Evolutionary conservation across 2,888 invertebrate species (phyloP).

Genomic region (Zootermopsis nevadensis): DNA sequence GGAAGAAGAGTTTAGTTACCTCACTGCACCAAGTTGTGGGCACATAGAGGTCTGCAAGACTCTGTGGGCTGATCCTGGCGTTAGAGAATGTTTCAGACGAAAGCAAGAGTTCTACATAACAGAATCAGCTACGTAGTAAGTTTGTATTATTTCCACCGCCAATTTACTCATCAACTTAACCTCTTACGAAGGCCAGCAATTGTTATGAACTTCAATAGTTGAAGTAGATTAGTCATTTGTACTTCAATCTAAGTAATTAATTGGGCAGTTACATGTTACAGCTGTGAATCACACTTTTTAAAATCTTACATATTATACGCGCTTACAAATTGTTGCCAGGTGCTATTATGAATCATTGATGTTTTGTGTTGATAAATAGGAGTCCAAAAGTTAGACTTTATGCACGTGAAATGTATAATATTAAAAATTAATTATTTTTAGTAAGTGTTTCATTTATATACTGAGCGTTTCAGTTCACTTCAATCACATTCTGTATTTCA

Average conservation of each 20-base stretch:
- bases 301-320: no score
- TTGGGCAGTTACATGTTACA: neutral
- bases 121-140: slow-evolving; percentile 31
- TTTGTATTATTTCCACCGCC: slow-evolving; percentile 2
- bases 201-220: neutral
- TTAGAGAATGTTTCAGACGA: neutral
- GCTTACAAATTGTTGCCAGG: no score
- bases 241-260: neutral
- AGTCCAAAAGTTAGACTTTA: no score
- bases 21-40: neutral
- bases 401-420: no score
- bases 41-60: neutral
- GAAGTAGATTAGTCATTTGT: neutral
- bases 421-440: no score
- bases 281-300: no score
- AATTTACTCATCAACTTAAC: slow-evolving; percentile 1
- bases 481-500: no score
- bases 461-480: no score
- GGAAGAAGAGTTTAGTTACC: neutral
- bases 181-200: neutral
- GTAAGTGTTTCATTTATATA: no score
- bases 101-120: slow-evolving; percentile 22
- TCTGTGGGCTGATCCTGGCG: slow-evolving; percentile 24
- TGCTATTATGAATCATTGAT: no score
- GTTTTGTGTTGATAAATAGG: no score